Evolutionary conservation across 2,888 invertebrate genomes (phyloP).

Genomic region (Automeris io): DNA sequence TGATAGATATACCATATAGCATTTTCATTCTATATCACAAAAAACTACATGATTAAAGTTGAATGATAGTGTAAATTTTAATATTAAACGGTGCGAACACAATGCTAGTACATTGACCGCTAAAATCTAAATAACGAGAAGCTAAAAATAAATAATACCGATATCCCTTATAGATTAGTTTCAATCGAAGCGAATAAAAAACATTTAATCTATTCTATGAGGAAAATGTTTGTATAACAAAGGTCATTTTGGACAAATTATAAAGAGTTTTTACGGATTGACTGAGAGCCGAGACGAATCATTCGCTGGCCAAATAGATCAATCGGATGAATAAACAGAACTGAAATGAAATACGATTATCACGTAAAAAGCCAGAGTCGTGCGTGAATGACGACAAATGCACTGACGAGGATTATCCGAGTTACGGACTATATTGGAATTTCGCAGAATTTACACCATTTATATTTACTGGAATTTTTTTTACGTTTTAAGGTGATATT

Average conservation of each 20-base stretch:
- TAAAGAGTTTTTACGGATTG: neutral
- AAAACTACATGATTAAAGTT: no score
- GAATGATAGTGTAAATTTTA: no score
- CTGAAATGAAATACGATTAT: slow-evolving; percentile 21
- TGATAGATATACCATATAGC: no score
- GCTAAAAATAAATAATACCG: neutral
- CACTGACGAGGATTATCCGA: slow-evolving; percentile 47
- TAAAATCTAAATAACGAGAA: no score
- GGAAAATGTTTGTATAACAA: neutral
- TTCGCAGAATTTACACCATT: neutral
- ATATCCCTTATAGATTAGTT: neutral
- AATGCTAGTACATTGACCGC: no score
- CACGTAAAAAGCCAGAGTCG: slow-evolving; percentile 19
- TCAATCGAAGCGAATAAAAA: neutral
- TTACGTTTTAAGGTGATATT: no score
- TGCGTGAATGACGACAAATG: slow-evolving; percentile 48
- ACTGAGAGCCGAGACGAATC: slow-evolving; percentile 2
- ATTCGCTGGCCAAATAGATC: slow-evolving; percentile 6
- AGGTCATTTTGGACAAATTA: neutral
- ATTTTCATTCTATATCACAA: no score
- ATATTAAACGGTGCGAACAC: no score
- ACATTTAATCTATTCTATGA: neutral
- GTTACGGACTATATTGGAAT: slow-evolving; percentile 21
- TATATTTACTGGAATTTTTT: neutral
- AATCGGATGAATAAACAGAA: slow-evolving; percentile 15